phyloP scores from a whole-genome alignment of 2,113 vertebrate species.

The Lichenostomus cassidix region DNA sequence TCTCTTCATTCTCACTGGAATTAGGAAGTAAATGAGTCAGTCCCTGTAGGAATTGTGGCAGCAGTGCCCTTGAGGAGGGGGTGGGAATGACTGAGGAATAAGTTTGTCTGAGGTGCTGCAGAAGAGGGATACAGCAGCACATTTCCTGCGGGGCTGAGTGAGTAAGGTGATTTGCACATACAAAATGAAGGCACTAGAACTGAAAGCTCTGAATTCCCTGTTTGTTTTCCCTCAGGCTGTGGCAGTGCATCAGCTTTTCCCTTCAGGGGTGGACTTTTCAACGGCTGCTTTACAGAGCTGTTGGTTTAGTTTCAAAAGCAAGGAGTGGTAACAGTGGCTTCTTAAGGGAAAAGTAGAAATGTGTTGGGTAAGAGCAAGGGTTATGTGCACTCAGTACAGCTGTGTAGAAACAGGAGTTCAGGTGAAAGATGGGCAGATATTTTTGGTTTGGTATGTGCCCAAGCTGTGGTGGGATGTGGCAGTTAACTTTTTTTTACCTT shows the following conservation, averaged over 20 bases:
- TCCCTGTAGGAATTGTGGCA: background rate
- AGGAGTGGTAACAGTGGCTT: background rate
- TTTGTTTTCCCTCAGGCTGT: background rate
- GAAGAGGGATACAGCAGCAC: background rate
- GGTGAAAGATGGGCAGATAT: background rate
- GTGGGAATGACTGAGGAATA: background rate
- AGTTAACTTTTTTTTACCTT: background rate
- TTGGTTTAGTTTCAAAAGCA: background rate
- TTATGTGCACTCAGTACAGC: background rate
- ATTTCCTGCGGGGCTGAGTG: fast-evolving
- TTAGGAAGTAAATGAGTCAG: background rate
- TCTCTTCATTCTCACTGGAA: background rate
- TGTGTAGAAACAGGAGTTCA: background rate
- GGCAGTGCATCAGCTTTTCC: background rate
- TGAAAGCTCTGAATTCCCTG: background rate
- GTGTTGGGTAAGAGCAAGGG: background rate
- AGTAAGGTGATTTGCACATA: background rate
- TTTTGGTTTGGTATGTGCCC: background rate
- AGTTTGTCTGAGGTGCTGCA: background rate
- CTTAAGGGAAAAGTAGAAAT: background rate
- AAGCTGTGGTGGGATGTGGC: background rate
- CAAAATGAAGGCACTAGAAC: background rate
- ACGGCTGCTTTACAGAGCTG: background rate
- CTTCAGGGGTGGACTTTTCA: background rate
- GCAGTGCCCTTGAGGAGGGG: background rate